Evolutionary conservation across 1,140 invertebrate genomes (phyloP).

Genomic region (Psix sp.): DNA sequence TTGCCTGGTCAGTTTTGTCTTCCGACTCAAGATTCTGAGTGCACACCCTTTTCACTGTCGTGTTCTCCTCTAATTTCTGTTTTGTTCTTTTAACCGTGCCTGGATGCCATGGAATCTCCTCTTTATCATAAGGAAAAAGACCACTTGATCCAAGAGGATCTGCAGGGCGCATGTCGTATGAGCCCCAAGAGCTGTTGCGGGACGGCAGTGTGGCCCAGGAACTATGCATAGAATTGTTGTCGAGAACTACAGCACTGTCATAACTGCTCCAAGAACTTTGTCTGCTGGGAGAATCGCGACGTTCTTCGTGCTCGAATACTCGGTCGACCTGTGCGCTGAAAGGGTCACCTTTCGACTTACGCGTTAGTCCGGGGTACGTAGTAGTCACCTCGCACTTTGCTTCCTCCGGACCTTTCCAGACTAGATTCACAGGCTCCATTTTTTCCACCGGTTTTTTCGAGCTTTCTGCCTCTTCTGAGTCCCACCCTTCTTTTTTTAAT

Average conservation of each 20-base stretch:
- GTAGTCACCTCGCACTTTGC: slow-evolving; percentile 60
- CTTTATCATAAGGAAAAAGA: slow-evolving; percentile 79
- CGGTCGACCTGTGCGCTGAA: slow-evolving; percentile 85
- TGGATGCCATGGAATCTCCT: slow-evolving; percentile 81
- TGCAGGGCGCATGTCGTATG: slow-evolving; percentile 81
- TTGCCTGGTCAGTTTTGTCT: slow-evolving; percentile 60
- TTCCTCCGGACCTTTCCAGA: slow-evolving; percentile 77
- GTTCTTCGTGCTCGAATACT: slow-evolving; percentile 85
- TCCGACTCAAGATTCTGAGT: slow-evolving; percentile 68
- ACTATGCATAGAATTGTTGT: slow-evolving; percentile 84
- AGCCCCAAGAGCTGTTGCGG: slow-evolving; percentile 85
- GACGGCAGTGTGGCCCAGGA: slow-evolving; percentile 87
- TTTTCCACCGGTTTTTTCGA: slow-evolving; percentile 43
- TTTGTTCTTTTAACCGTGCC: slow-evolving; percentile 85
- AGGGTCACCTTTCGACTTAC: slow-evolving; percentile 77
- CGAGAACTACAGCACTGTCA: slow-evolving; percentile 84
- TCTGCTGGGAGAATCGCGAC: slow-evolving; percentile 77
- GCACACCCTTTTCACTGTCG: slow-evolving; percentile 77
- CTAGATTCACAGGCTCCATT: slow-evolving; percentile 73
- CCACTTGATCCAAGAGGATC: slow-evolving; percentile 73
- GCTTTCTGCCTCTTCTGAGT: slow-evolving; percentile 77
- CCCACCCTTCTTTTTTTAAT: slow-evolving; percentile 81
- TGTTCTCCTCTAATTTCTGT: slow-evolving; percentile 83
- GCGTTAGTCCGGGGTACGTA: slow-evolving; percentile 28
- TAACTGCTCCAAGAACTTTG: slow-evolving; percentile 89